Conservation (phyloP, 92 coral and sea anemone genomes). For the Actinostola sp. region DNA sequence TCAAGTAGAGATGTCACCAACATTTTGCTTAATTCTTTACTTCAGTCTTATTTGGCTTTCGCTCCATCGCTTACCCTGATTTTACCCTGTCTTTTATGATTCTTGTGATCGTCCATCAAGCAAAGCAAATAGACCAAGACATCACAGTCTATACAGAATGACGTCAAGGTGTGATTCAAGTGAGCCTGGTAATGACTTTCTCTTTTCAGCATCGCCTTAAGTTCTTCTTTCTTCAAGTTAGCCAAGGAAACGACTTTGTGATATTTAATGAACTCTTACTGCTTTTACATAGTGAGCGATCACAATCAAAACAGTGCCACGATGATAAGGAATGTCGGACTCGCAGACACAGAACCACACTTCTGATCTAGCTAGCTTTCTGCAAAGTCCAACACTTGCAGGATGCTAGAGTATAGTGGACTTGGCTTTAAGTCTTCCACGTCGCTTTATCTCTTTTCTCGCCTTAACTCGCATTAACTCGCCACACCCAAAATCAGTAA, state of each 20-base stretch:
- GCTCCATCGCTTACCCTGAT: background rate
- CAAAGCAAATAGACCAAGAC: conserved; percentile 10
- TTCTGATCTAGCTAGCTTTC: conserved; percentile 23
- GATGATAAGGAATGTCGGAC: background rate
- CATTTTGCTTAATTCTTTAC: background rate
- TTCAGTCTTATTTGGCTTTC: background rate
- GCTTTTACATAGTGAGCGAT: conserved; percentile 9
- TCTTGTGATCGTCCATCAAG: background rate
- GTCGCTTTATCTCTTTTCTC: no score
- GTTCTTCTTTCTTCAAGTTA: background rate
- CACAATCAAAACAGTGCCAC: conserved; percentile 23
- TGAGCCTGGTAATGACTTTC: conserved; percentile 8
- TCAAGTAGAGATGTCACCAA: background rate
- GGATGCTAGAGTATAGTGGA: conserved; percentile 17
- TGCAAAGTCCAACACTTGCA: conserved; percentile 8
- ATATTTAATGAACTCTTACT: background rate
- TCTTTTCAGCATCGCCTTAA: conserved; percentile 4
- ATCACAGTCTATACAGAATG: conserved; percentile 23
- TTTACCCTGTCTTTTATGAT: background rate
- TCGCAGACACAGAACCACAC: background rate
- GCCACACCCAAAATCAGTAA: no score
- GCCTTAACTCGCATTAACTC: no score
- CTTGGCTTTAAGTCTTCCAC: conserved; percentile 16
- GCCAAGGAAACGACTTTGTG: conserved; percentile 9
- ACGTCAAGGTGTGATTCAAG: background rate